These are phyloP conservation scores for Elephantulus edwardii DNA, from an alignment of 2,113 vertebrate genomes.

Conservation along the genomic window DNA sequence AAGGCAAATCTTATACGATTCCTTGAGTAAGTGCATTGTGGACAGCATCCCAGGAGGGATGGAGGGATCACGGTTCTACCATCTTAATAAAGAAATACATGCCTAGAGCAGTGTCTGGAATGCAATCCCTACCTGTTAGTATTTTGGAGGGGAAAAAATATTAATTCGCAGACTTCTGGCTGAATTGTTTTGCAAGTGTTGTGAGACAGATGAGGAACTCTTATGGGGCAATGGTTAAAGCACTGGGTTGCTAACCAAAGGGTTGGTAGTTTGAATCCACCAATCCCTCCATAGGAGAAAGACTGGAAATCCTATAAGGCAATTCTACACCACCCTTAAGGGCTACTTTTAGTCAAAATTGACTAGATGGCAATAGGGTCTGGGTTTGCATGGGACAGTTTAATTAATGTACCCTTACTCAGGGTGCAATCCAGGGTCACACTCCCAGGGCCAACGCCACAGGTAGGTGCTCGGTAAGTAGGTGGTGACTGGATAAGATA, in stretches of 20 bases:
- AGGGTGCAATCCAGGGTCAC: too few species aligned
- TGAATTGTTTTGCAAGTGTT: neutral
- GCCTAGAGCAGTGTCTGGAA: neutral
- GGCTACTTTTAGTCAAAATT: too few species aligned
- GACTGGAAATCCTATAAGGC: too few species aligned
- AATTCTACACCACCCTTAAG: too few species aligned
- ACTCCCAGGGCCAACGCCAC: neutral
- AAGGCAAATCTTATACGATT: neutral
- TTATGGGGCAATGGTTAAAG: too few species aligned
- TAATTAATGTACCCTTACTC: neutral
- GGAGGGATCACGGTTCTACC: neutral
- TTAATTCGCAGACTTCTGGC: neutral
- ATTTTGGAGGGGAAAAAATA: neutral
- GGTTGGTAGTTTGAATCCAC: too few species aligned
- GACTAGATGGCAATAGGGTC: too few species aligned
- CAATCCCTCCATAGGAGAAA: too few species aligned
- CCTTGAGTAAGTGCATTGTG: neutral
- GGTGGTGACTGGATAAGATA: neutral
- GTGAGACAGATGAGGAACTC: neutral
- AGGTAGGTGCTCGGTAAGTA: neutral
- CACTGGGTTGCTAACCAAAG: too few species aligned
- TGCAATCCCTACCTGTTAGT: neutral
- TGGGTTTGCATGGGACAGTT: too few species aligned
- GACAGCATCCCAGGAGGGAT: neutral
- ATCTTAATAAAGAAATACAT: neutral